A percentile compares a stretch with the other conserved stretches of the same genome.
Evolutionary conservation across 2,113 vertebrate species (phyloP).

Genomic region (Corvus hawaiiensis): DNA sequence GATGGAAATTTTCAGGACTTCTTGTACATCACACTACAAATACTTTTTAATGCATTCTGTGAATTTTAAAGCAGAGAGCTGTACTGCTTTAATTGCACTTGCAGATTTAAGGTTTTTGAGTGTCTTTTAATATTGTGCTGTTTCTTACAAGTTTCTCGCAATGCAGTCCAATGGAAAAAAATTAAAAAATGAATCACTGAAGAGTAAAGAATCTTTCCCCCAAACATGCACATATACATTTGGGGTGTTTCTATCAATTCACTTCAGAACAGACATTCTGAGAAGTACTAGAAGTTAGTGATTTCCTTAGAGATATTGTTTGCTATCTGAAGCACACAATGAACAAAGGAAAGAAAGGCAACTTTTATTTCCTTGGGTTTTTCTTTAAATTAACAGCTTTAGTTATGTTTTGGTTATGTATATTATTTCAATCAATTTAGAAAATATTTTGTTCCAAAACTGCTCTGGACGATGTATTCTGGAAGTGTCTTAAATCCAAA

Average conservation of each 20-base stretch:
- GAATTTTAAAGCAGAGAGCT: not conserved
- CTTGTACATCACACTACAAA: not conserved
- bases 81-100: not conserved
- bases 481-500: not conserved
- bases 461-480: not conserved
- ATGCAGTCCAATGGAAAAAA: not conserved
- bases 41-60: not conserved
- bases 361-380: not conserved
- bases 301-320: not conserved
- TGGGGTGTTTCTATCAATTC: not conserved
- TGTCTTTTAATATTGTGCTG: not conserved
- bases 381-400: not conserved
- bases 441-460: not conserved
- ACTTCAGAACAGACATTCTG: not conserved
- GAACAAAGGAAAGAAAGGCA: not conserved
- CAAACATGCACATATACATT: not conserved
- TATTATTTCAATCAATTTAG: not conserved
- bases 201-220: not conserved
- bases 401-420: not conserved
- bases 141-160: not conserved
- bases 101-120: not conserved
- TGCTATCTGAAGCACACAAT: not conserved
- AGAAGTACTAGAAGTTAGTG: not conserved
- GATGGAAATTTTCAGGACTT: not conserved
- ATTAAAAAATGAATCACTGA: not conserved